Evolutionary conservation across 2,113 vertebrate genomes (phyloP), one percentile per base, ranked within the genome.

Genomic region (Dasyprocta punctata): DNA sequence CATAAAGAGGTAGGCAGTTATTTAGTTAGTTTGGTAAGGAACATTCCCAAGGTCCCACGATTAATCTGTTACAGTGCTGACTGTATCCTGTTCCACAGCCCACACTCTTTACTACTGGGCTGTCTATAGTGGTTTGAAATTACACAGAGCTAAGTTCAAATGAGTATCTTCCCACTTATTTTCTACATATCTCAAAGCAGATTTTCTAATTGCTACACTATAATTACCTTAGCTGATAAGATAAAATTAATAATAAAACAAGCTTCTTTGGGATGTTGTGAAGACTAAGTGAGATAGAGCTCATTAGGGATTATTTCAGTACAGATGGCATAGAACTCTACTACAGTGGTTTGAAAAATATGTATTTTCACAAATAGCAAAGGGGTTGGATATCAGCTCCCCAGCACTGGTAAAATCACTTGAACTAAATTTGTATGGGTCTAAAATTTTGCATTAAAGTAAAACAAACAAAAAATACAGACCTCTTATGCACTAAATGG

Each of bases 201-300:
- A 13, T 65, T 80, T 58, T 38, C 52, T 61, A 83, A 28, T 49
- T 5, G 63, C 28, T 77, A 54, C 82, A 65, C 2, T 65, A 85
- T 56, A 7, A 33, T 69, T 95, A 83, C 67, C 13, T 81, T 93
- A 85, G 33, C 20, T 75, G 78, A 69, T 52, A 89, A 80, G 67
- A 44, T 38, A 12, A 78, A 33, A 93, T 63, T 95, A 84, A 17
- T 44, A 80, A 83, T 58, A 94, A 90, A 92, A 83, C 0, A 20
- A 75, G 41, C 17, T 19, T 86, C 44, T 71, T 11, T 60, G 41
- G 71, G 13, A 78, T 80, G 16, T 22, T 84, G 22, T 63, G 41
- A 91, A 84, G 26, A 81, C 73, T 82, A 96, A 65, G 47, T 84
- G 10, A 86, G 4, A 16, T 54, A 82, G 22, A 52, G 3, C 26